Evolutionary conservation across 2,888 invertebrate species (phyloP).

Genomic region (Cryptocephalus moraei): DNA sequence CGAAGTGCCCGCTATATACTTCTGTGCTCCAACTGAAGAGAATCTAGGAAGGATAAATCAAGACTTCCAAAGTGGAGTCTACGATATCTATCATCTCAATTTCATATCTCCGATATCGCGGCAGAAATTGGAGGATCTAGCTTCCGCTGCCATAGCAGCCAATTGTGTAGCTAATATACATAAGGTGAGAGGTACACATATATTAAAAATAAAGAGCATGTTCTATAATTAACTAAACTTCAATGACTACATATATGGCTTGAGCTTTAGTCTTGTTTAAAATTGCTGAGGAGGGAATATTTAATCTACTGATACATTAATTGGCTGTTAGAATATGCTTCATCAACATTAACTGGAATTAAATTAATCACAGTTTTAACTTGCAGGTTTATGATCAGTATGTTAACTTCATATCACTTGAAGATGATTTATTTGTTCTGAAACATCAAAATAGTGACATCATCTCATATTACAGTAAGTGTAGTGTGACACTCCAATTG

Average conservation of each 20-base stretch:
- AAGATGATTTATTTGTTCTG: slow-evolving; percentile 93
- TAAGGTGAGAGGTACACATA: slow-evolving; percentile 54
- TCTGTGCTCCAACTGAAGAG: slow-evolving; percentile 92
- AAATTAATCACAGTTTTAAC: too few species aligned
- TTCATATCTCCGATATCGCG: slow-evolving; percentile 92
- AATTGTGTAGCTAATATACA: slow-evolving; percentile 87
- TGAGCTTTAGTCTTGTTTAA: too few species aligned
- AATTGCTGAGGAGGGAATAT: too few species aligned
- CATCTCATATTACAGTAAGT: slow-evolving; percentile 83
- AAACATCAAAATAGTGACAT: slow-evolving; percentile 86
- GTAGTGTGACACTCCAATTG: neutral
- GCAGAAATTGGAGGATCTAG: slow-evolving; percentile 90
- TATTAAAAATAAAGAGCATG: too few species aligned
- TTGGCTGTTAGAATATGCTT: too few species aligned
- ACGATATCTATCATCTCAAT: slow-evolving; percentile 93
- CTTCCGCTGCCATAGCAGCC: slow-evolving; percentile 81
- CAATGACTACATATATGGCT: too few species aligned
- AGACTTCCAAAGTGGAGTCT: slow-evolving; percentile 78
- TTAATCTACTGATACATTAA: too few species aligned
- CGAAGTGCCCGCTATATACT: slow-evolving; percentile 97
- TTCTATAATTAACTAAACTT: too few species aligned
- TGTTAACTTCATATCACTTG: slow-evolving; percentile 93
- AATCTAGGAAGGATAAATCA: slow-evolving; percentile 90
- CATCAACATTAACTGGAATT: too few species aligned
- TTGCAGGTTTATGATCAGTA: slow-evolving; percentile 89